Percentiles rank a stretch among this genome's conserved stretches.
Evolutionary conservation across 2,113 vertebrate genomes (phyloP).

Genomic region (Equus quagga): DNA sequence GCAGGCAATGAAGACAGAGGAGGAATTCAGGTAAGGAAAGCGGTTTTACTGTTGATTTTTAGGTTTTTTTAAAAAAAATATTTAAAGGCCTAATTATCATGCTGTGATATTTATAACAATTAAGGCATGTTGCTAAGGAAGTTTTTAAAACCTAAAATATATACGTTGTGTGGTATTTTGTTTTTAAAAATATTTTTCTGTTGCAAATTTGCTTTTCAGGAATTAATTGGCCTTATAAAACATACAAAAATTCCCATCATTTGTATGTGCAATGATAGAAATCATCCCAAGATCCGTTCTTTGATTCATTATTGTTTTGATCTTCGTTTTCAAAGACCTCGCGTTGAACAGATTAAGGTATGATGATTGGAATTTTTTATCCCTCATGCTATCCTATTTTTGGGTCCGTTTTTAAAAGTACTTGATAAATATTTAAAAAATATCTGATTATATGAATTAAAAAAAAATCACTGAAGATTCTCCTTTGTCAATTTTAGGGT

Average conservation of each 20-base stretch:
- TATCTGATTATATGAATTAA: not conserved
- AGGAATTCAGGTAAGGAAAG: conserved; percentile 93
- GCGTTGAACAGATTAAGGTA: conserved; percentile 98
- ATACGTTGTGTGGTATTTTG: not conserved
- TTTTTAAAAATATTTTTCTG: conserved; percentile 45
- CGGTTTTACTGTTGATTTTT: not conserved
- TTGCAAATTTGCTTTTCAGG: conserved; percentile 86
- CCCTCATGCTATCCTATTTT: not conserved
- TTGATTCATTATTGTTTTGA: conserved; percentile 97
- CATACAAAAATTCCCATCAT: conserved; percentile 97
- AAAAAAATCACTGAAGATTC: not conserved
- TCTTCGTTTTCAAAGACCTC: conserved; percentile 96
- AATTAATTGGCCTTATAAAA: conserved; percentile 95
- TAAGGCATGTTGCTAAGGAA: not conserved
- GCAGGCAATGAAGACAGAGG: conserved; percentile 98
- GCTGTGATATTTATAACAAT: not conserved
- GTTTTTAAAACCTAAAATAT: conserved; percentile 33
- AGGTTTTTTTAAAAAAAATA: not conserved
- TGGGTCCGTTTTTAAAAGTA: not conserved
- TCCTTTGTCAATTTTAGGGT: conserved; percentile 87
- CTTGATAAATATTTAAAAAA: conserved; percentile 3
- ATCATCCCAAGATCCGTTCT: conserved; percentile 97
- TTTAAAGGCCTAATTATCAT: not conserved
- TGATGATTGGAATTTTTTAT: not conserved
- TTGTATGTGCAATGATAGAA: conserved; percentile 99